phyloP scores from a whole-genome alignment of 2,113 vertebrate genomes.

The Phylloscopus trochilus region DNA sequence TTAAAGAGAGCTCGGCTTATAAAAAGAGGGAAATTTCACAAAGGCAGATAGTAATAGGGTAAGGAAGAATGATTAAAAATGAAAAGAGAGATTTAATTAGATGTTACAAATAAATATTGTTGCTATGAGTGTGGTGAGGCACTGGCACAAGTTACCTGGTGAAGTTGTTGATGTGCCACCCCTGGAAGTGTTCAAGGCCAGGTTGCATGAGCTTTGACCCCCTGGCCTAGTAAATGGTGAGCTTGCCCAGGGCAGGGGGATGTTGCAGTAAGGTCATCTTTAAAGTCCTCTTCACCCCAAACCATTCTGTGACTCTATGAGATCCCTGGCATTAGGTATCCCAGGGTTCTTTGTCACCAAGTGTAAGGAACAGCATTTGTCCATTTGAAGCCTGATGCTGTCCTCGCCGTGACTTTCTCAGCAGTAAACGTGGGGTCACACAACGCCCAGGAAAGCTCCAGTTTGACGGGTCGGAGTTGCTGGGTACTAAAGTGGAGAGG shows the following conservation, averaged over 20 bases:
- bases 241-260: neutral
- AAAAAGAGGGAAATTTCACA: neutral
- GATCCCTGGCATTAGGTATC: neutral
- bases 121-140: neutral
- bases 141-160: neutral
- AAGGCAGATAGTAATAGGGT: neutral
- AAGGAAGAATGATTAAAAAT: neutral
- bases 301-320: neutral
- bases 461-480: too few relatives aligned
- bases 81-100: neutral
- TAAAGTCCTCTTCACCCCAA: neutral
- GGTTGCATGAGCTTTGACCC: neutral
- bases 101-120: neutral
- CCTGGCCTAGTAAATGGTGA: neutral
- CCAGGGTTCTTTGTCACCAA: neutral
- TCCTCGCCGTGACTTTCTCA: neutral
- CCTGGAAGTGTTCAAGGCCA: neutral
- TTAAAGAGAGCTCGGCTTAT: neutral
- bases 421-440: neutral
- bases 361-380: neutral
- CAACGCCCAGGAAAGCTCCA: neutral
- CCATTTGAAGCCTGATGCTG: neutral
- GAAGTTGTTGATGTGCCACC: fast-evolving
- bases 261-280: neutral
- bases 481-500: neutral